These are phyloP conservation scores for Amazona ochrocephala DNA, from an alignment of 2,797 vertebrate species.

Conservation along the genomic window DNA sequence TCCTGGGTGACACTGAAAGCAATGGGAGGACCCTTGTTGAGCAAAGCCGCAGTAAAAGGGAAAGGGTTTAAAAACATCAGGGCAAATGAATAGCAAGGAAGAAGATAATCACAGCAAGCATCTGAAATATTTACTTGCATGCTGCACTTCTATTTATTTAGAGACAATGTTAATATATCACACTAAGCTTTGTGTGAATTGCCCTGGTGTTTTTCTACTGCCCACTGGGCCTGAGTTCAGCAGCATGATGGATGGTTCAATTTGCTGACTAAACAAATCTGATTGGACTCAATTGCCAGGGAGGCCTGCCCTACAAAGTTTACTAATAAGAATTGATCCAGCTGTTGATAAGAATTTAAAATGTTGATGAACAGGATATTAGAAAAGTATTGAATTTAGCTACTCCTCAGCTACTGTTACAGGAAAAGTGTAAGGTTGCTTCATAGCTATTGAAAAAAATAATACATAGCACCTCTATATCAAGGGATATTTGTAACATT, in stretches of 20 bases:
- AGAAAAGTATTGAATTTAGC: background rate
- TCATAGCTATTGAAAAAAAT: background rate
- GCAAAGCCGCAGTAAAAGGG: background rate
- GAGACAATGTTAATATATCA: background rate
- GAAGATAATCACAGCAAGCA: background rate
- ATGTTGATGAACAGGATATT: background rate
- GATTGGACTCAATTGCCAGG: background rate
- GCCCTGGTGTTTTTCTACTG: background rate
- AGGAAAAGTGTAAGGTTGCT: background rate
- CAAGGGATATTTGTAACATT: background rate
- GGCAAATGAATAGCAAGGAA: background rate
- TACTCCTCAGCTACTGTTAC: background rate
- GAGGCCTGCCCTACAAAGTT: background rate
- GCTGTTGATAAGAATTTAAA: constrained; percentile 1
- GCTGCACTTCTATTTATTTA: background rate
- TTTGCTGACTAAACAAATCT: constrained; percentile 15
- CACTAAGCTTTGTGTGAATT: background rate
- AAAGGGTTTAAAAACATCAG: background rate
- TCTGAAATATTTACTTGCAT: background rate
- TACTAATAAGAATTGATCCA: constrained; percentile 30
- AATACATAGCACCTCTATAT: background rate
- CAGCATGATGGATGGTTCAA: constrained; percentile 2
- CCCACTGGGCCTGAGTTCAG: background rate
- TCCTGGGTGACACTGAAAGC: background rate
- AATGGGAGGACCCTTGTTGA: background rate